Conservation (phyloP, 2,888 invertebrate species). For the Aphidoletes aphidimyza region DNA sequence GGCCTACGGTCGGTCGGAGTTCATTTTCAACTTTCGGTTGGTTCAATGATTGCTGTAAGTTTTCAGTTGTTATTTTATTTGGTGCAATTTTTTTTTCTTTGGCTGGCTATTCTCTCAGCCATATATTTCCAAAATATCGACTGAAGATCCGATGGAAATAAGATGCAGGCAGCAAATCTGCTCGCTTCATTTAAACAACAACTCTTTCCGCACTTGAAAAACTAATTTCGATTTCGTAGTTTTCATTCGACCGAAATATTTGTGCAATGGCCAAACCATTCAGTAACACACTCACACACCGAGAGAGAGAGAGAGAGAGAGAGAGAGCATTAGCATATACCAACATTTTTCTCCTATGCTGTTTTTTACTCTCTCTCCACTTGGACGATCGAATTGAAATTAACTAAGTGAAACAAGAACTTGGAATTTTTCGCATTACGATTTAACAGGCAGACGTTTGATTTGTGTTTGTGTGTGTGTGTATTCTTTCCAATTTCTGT, state of each 20-base stretch:
- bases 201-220: not conserved
- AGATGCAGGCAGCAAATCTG: not conserved
- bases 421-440: not conserved
- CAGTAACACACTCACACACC: not conserved
- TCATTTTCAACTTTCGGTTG: not conserved
- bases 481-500: not conserved
- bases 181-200: not conserved
- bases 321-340: not conserved
- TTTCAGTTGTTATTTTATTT: no score
- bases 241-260: not conserved
- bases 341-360: not conserved
- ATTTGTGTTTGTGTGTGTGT: not conserved
- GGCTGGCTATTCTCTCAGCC: not conserved
- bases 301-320: not conserved
- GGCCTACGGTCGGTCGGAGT: not conserved
- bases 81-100: not conserved
- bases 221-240: not conserved
- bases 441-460: not conserved
- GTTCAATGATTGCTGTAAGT: conserved; percentile 5
- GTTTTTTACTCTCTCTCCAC: no score
- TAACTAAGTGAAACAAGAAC: not conserved
- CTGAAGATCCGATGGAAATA: not conserved
- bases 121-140: not conserved
- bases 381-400: not conserved
- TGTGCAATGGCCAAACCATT: not conserved